These are phyloP conservation scores for Brachionus plicatilis DNA, from an alignment of 1,140 invertebrate genomes.

Conservation along the genomic window DNA sequence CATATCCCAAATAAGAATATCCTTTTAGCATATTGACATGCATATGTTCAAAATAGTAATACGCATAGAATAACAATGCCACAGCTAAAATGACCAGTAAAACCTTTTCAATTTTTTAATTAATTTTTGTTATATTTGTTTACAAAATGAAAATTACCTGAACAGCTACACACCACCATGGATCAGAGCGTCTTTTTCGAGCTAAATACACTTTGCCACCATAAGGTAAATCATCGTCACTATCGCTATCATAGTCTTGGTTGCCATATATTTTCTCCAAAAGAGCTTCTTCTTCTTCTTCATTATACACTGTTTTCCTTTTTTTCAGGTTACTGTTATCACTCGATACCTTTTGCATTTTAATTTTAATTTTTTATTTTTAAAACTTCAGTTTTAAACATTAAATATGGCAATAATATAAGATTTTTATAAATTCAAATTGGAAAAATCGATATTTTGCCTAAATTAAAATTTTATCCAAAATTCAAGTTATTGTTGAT, in stretches of 20 bases:
- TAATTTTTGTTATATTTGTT: conserved; percentile 20
- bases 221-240: conserved; percentile 55
- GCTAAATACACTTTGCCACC: conserved; percentile 58
- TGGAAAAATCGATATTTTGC: background rate
- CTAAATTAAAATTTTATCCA: background rate
- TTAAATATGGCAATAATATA: background rate
- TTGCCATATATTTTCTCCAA: conserved; percentile 1
- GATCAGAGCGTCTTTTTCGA: conserved; percentile 56
- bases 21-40: conserved; percentile 59
- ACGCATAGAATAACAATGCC: conserved; percentile 54
- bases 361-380: background rate
- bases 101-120: conserved; percentile 45
- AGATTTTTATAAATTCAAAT: background rate
- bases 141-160: conserved; percentile 47
- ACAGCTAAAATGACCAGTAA: conserved; percentile 47
- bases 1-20: conserved; percentile 59
- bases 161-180: conserved; percentile 46
- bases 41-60: conserved; percentile 59
- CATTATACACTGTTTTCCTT: background rate
- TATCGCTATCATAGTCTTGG: conserved; percentile 45
- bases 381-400: background rate
- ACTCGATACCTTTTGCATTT: background rate
- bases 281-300: conserved; percentile 31
- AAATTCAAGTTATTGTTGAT: background rate
- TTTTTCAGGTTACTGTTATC: background rate